Base-by-base conservation (phyloP, 2,888 invertebrate species). In the Dryomyza anilis region DNA sequence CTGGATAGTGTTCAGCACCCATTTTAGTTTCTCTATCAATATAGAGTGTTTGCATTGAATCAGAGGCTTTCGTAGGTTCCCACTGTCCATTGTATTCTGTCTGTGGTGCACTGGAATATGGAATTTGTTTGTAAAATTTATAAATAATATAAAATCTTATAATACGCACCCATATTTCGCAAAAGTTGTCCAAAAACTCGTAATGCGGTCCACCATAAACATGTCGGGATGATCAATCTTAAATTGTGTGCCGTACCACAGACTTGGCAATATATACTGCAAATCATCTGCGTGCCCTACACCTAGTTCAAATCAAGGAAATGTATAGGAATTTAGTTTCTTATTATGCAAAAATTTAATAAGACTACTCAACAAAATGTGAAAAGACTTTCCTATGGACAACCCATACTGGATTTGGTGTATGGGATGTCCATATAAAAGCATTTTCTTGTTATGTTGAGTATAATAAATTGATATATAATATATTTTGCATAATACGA, bases 181-280 rank as follows among this genome's bases (percentile, higher is more conserved):
- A 67, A 86, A 86, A 52, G 79, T 76, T 0, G 78, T 67, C 74
- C 83, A 84, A 73, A 84, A 80, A 2, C 73, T 70, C 0, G 83
- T 84, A 57, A 83, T 68, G 1, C 80, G 77, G 21, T 85, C 76
- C 19, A 86, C 79, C 74, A 81, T 84, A 6, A 78, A 73, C 21
- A 79, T 69, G 73, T 86, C 85, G 0, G 81, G 73, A 16, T 78
- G 78, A n/a, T 67, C 69, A 2, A 52, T 30, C 0, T 73, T 43
- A 43, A 85, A 73, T n/a, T 70, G 70, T 0, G 78, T 74, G 5
- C 75, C 75, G 59, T 76, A 74, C 73, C 70, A 71, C 0, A 69
- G 21, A 3, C 71, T 50, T 2, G 77, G 73, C 68, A 80, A 70
- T 1, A 80, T 55, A 53, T 80, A 81, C 25, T 76, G 76, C 61